Evolutionary conservation across 2,797 vertebrate species (phyloP).

Genomic region (Etheostoma perlongum): DNA sequence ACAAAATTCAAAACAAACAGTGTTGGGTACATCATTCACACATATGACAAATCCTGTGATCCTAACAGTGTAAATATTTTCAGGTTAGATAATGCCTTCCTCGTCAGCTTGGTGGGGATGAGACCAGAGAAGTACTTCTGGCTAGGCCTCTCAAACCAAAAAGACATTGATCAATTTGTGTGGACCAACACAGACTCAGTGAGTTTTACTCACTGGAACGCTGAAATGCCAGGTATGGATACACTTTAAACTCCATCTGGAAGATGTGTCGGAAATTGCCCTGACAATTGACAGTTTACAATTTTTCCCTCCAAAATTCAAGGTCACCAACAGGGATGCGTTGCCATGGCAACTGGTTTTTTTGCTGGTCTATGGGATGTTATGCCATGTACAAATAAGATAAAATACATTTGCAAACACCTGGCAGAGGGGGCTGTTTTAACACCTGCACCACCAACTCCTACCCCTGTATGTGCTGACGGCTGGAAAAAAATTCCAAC

Average conservation of each 20-base stretch:
- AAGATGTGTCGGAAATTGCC: rapidly evolving
- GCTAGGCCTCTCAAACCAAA: conserved; percentile 90
- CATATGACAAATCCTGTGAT: not conserved
- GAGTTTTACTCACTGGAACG: conserved; percentile 90
- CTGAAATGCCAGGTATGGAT: conserved; percentile 89
- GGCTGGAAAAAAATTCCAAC: conserved; percentile 73
- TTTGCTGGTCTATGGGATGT: conserved; percentile 92
- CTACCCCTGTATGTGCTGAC: conserved; percentile 80
- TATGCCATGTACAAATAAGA: conserved; percentile 87
- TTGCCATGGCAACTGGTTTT: conserved; percentile 90
- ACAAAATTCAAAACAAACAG: not conserved
- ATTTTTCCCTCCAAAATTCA: not conserved
- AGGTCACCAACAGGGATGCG: conserved; percentile 90
- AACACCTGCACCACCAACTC: conserved; percentile 84
- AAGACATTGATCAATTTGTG: conserved; percentile 83
- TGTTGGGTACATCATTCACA: not conserved
- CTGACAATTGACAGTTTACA: not conserved
- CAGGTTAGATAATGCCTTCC: conserved; percentile 92
- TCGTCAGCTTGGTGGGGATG: conserved; percentile 90
- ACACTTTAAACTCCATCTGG: not conserved
- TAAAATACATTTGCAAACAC: conserved; percentile 92
- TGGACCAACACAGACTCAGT: conserved; percentile 85
- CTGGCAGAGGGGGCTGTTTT: conserved; percentile 85
- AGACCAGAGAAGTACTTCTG: conserved; percentile 91
- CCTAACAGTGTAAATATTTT: conserved; percentile 24